Evolutionary conservation across 2,797 vertebrate species (phyloP).

Genomic region (Odontamblyopus rebecca): DNA sequence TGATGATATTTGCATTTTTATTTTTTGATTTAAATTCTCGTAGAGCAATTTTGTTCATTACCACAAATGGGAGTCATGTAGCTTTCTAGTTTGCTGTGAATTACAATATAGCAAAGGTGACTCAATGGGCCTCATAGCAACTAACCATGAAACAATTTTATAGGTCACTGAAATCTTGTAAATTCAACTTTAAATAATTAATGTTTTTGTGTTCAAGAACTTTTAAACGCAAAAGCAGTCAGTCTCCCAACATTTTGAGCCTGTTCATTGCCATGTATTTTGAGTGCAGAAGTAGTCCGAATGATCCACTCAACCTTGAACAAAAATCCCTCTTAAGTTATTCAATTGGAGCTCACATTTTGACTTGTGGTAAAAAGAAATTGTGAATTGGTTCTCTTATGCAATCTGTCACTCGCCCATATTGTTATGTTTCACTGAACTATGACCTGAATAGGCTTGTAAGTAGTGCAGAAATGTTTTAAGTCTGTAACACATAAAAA

Average conservation of each 20-base stretch:
- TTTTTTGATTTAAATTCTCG: constrained; percentile 50
- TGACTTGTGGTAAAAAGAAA: neutral
- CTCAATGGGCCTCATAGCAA: neutral
- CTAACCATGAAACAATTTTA: neutral
- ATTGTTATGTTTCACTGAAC: neutral
- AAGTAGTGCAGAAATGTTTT: neutral
- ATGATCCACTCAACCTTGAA: neutral
- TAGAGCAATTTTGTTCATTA: constrained; percentile 58
- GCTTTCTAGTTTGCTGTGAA: constrained; percentile 21
- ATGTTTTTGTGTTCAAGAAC: neutral
- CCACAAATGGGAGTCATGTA: constrained; percentile 43
- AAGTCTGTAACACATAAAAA: neutral
- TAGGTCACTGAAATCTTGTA: neutral
- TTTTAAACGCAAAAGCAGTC: neutral
- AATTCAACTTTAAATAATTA: neutral
- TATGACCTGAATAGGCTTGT: neutral
- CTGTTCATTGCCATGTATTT: neutral
- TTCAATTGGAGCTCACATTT: too few relatives aligned
- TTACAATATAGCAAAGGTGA: constrained; percentile 29
- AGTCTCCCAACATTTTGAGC: neutral
- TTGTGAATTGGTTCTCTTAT: neutral
- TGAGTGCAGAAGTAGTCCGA: neutral
- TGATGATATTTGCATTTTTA: constrained; percentile 58
- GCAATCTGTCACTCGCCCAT: neutral
- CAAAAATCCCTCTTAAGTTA: neutral